Evolutionary conservation across 2,113 vertebrate species (phyloP).

Genomic region (Collichthys lucidus): DNA sequence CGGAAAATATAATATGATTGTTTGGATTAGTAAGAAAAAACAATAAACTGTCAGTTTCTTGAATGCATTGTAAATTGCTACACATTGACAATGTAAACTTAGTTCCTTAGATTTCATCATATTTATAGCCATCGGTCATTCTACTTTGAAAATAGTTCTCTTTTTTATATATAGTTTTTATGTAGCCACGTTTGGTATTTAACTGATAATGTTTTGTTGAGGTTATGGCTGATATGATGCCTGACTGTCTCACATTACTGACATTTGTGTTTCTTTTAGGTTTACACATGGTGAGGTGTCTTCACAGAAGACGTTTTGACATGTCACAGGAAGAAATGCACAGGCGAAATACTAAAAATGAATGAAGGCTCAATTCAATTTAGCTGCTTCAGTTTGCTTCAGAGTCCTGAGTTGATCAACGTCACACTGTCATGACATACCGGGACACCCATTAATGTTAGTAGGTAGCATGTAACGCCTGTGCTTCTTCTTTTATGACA

Average conservation of each 20-base stretch:
- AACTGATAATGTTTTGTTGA: slow-evolving; percentile 31
- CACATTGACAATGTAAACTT: slow-evolving; percentile 8
- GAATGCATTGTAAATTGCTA: slow-evolving; percentile 53
- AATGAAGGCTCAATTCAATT: background rate
- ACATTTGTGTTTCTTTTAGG: background rate
- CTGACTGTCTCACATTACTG: background rate
- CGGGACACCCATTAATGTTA: background rate
- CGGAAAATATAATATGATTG: slow-evolving; percentile 25
- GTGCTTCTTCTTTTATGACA: background rate
- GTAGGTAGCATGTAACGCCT: no score
- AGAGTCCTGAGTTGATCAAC: background rate
- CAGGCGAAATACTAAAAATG: background rate
- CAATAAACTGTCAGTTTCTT: slow-evolving; percentile 18
- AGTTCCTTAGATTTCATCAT: slow-evolving; percentile 3
- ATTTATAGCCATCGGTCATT: slow-evolving; percentile 44
- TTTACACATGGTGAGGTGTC: background rate
- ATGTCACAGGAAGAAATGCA: background rate
- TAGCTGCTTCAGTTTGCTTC: background rate
- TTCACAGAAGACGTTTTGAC: background rate
- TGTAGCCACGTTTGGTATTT: slow-evolving; percentile 54
- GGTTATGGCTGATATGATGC: slow-evolving; percentile 9
- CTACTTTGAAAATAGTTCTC: slow-evolving; percentile 27
- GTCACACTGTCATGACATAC: background rate
- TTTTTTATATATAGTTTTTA: slow-evolving; percentile 46
- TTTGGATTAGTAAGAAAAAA: slow-evolving; percentile 22